Percentiles rank a stretch among this genome's conserved stretches.
phyloP scores from a whole-genome alignment of 1,140 invertebrate species.

The Drosophila pallidifrons region DNA sequence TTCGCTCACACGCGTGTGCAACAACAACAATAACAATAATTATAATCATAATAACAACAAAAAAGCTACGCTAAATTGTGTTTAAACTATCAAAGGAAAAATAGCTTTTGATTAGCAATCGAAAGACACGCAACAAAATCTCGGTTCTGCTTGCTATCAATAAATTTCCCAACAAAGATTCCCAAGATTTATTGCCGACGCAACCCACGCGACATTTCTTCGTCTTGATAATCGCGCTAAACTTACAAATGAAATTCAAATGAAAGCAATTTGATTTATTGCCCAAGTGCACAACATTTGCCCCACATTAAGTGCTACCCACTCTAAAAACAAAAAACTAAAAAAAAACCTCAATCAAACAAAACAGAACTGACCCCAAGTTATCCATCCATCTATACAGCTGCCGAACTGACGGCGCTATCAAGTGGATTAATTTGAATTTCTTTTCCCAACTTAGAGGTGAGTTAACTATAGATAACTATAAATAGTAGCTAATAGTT shows the following conservation, averaged over 20 bases:
- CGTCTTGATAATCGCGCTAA: constrained; percentile 34
- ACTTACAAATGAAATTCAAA: constrained; percentile 41
- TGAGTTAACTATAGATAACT: constrained; percentile 32
- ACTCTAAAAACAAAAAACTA: constrained; percentile 18
- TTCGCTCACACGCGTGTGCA: constrained; percentile 51
- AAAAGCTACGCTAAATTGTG: constrained; percentile 39
- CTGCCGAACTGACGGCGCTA: constrained; percentile 57
- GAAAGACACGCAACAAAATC: constrained; percentile 17
- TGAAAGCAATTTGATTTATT: constrained; percentile 58
- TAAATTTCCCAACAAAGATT: constrained; percentile 44
- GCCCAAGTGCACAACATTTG: constrained; percentile 59
- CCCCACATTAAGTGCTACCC: constrained; percentile 33
- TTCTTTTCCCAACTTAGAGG: constrained; percentile 63
- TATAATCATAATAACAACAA: neutral
- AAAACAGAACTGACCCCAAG: constrained; percentile 17
- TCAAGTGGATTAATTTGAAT: constrained; percentile 77
- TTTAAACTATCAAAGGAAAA: constrained; percentile 56
- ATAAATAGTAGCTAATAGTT: neutral
- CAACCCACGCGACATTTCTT: constrained; percentile 56
- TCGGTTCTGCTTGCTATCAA: constrained; percentile 36
- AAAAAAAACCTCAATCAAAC: constrained; percentile 37
- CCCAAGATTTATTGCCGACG: constrained; percentile 69
- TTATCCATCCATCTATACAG: constrained; percentile 21
- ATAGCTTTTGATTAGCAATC: constrained; percentile 45
- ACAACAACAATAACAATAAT: constrained; percentile 54